Conservation (phyloP, 2,888 invertebrate genomes). For the Elegia similella region DNA sequence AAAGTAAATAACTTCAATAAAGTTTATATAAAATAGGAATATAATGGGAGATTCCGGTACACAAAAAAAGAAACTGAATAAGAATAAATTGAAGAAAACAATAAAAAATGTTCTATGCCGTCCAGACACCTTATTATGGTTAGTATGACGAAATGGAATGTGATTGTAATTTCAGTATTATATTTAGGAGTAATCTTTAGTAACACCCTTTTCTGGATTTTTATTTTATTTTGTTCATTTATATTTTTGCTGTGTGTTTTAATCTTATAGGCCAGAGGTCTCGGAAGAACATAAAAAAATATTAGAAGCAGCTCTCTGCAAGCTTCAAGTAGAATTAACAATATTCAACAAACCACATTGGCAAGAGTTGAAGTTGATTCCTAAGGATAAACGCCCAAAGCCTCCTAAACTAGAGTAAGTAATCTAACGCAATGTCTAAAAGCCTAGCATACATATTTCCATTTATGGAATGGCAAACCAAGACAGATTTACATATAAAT, state of each 20-base stretch:
- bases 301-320: slow-evolving; percentile 41
- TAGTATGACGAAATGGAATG: slow-evolving; percentile 21
- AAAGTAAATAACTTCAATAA: no score
- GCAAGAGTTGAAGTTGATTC: slow-evolving; percentile 60
- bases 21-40: no score
- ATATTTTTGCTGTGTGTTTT: not conserved
- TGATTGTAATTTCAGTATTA: no score
- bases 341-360: slow-evolving; percentile 61
- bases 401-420: slow-evolving; percentile 56
- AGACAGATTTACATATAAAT: not conserved
- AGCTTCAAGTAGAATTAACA: slow-evolving; percentile 52
- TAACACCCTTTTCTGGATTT: no score
- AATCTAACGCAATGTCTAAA: not conserved
- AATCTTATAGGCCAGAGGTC: slow-evolving; percentile 51
- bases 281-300: slow-evolving; percentile 41
- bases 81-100: slow-evolving; percentile 67
- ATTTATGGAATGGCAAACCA: not conserved
- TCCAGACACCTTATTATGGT: slow-evolving; percentile 67
- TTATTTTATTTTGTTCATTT: no score
- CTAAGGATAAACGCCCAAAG: slow-evolving; percentile 62
- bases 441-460: not conserved
- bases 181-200: no score
- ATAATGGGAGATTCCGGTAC: slow-evolving; percentile 49
- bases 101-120: slow-evolving; percentile 69
- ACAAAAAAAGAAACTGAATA: slow-evolving; percentile 18